Conservation (phyloP, 1,140 invertebrate species). For the Subanguina moxae region DNA sequence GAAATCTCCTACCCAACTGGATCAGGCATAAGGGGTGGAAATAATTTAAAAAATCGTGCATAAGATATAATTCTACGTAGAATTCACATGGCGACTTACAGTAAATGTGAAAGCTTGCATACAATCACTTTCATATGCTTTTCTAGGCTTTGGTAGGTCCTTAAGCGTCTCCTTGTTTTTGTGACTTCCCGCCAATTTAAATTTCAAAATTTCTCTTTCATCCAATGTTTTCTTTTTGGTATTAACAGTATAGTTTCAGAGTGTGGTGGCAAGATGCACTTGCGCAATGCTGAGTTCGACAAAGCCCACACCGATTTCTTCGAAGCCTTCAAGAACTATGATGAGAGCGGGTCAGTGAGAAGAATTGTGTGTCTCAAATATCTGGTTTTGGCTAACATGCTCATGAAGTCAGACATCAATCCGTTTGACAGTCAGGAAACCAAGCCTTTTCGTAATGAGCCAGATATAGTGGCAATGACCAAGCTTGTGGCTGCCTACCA, state of each 20-base stretch:
- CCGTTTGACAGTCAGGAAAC: slow-evolving; percentile 95
- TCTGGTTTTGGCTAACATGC: slow-evolving; percentile 95
- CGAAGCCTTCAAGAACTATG: slow-evolving; percentile 99
- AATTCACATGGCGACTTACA: too few species aligned
- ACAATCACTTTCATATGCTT: too few species aligned
- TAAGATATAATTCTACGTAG: too few species aligned
- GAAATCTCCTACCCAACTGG: too few species aligned
- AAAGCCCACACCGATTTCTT: slow-evolving; percentile 75
- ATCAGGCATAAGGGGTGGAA: too few species aligned
- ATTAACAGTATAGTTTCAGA: slow-evolving; percentile 65
- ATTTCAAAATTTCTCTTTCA: too few species aligned
- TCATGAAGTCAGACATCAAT: slow-evolving; percentile 85
- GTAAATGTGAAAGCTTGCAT: too few species aligned
- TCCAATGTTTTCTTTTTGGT: too few species aligned
- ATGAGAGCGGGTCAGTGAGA: slow-evolving; percentile 94
- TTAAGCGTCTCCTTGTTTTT: too few species aligned
- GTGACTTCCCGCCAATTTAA: too few species aligned
- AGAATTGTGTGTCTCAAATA: slow-evolving; percentile 97
- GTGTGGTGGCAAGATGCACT: slow-evolving; percentile 99
- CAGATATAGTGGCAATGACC: slow-evolving; percentile 98
- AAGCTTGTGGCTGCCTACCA: slow-evolving; percentile 95
- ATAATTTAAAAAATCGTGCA: too few species aligned
- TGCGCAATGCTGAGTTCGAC: slow-evolving; percentile 70
- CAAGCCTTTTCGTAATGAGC: slow-evolving; percentile 98
- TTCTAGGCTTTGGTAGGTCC: too few species aligned